Conservation (phyloP, 2,797 vertebrate genomes). For the Micropoecilia bifurca region DNA sequence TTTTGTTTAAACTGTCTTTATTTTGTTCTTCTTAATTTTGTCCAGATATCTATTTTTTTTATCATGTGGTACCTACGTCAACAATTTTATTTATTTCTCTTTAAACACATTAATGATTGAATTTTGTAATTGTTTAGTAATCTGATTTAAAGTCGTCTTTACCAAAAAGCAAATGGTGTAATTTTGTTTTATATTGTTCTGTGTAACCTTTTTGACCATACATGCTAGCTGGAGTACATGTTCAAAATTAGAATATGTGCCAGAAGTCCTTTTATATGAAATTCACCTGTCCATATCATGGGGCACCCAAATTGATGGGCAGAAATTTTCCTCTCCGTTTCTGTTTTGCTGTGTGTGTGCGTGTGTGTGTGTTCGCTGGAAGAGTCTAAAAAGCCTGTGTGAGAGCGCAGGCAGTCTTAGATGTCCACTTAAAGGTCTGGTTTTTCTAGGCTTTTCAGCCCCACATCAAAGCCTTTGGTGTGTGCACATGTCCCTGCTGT, state of each 20-base stretch:
- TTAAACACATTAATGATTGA: not conserved
- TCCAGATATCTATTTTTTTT: slow-evolving; percentile 18
- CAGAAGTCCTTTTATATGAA: slow-evolving; percentile 49
- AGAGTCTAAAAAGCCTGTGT: slow-evolving; percentile 9
- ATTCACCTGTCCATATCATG: slow-evolving; percentile 46
- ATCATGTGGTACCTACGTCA: not conserved
- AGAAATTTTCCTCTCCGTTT: slow-evolving; percentile 26
- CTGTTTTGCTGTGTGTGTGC: slow-evolving; percentile 6
- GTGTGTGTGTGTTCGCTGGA: not conserved
- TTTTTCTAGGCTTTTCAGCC: slow-evolving; percentile 59
- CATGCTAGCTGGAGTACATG: not conserved
- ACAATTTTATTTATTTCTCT: not conserved
- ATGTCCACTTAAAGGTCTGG: slow-evolving; percentile 54
- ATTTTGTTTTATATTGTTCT: not conserved
- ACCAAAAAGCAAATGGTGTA: not conserved
- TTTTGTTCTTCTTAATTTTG: slow-evolving; percentile 14
- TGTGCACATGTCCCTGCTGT: slow-evolving; percentile 70
- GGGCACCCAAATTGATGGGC: slow-evolving; percentile 25
- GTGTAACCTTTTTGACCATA: not conserved
- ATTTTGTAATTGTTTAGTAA: not conserved
- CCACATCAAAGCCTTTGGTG: slow-evolving; percentile 65
- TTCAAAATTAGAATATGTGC: slow-evolving; percentile 20
- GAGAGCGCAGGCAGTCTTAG: slow-evolving; percentile 26
- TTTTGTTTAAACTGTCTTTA: slow-evolving; percentile 34
- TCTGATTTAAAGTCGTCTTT: slow-evolving; percentile 8